Percentiles rank a stretch among this genome's conserved stretches.
Conservation (phyloP, 1,140 invertebrate genomes). For the Diachasmimorpha longicaudata region DNA sequence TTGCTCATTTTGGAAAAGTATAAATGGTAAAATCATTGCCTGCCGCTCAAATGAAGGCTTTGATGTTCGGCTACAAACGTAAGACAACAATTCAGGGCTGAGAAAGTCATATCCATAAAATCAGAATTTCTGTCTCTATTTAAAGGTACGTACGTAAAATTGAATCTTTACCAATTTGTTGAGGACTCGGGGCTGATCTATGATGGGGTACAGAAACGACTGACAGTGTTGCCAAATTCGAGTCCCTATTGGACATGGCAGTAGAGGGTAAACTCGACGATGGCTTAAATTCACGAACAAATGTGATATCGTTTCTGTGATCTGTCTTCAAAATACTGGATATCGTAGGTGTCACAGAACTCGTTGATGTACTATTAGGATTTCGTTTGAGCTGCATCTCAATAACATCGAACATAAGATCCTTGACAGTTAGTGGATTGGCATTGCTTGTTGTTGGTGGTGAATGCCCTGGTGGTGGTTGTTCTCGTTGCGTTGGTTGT, state of each 20-base stretch:
- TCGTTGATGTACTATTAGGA: constrained; percentile 57
- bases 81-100: no score
- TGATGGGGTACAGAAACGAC: constrained; percentile 66
- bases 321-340: constrained; percentile 70
- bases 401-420: constrained; percentile 78
- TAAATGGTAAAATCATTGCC: no score
- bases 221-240: constrained; percentile 70
- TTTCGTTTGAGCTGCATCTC: constrained; percentile 76
- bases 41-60: no score
- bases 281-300: constrained; percentile 63
- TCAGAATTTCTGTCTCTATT: no score
- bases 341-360: constrained; percentile 69
- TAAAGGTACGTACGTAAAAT: no score
- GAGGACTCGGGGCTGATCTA: constrained; percentile 54
- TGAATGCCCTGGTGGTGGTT: constrained; percentile 58
- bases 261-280: constrained; percentile 47
- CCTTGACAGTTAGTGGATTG: constrained; percentile 72
- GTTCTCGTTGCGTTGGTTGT: constrained; percentile 46
- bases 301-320: constrained; percentile 63
- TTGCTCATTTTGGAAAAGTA: no score
- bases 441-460: constrained; percentile 60
- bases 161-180: constrained; percentile 49
- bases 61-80: no score
- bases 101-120: no score
- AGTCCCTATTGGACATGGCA: constrained; percentile 59